Conservation (phyloP, 2,888 invertebrate species). For the Druceiella hillmani region DNA sequence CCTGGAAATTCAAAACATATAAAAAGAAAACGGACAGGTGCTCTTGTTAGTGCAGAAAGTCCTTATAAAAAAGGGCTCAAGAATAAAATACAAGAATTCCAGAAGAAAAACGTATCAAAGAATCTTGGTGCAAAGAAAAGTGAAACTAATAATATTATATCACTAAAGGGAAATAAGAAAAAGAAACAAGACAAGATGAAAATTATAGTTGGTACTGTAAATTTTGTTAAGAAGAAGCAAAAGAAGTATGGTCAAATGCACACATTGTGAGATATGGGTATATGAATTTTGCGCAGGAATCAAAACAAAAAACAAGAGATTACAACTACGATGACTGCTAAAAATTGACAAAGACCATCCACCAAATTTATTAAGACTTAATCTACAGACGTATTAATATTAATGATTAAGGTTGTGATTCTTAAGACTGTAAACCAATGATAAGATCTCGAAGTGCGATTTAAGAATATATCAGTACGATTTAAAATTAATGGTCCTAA, state of each 20-base stretch:
- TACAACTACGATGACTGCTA: slow-evolving; percentile 4
- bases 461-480: too few species aligned
- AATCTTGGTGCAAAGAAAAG: slow-evolving; percentile 9
- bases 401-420: neutral
- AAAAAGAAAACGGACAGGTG: slow-evolving; percentile 9
- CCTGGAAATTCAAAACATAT: too few species aligned
- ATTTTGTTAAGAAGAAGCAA: slow-evolving; percentile 13
- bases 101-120: slow-evolving; percentile 12
- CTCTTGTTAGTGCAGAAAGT: slow-evolving; percentile 11
- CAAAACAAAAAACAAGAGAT: slow-evolving; percentile 11
- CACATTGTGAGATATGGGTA: slow-evolving; percentile 13
- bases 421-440: slow-evolving; percentile 2
- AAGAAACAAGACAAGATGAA: slow-evolving; percentile 13
- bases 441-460: too few species aligned
- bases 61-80: slow-evolving; percentile 13
- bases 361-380: neutral
- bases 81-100: slow-evolving; percentile 12
- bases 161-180: too few species aligned
- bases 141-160: slow-evolving; percentile 11
- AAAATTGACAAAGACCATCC: slow-evolving; percentile 4
- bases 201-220: too few species aligned
- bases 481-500: slow-evolving; percentile 4
- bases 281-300: slow-evolving; percentile 14
- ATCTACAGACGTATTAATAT: slow-evolving; percentile 5
- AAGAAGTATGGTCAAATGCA: slow-evolving; percentile 13